phyloP scores from a whole-genome alignment of 2,888 invertebrate species.

The Helicoverpa assulta region DNA sequence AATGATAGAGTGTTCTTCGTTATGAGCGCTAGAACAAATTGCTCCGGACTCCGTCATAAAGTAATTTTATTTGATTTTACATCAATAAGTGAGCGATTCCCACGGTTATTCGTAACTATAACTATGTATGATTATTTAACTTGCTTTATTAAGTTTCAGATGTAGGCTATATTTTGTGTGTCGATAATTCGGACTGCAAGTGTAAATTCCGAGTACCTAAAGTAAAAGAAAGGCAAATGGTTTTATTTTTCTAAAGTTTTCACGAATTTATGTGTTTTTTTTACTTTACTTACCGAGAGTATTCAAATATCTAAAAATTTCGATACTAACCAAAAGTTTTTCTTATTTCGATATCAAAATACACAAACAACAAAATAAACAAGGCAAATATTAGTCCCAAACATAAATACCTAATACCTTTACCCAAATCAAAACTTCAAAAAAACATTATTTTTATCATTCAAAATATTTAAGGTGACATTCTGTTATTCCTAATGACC shows the following conservation, averaged over 20 bases:
- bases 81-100: constrained; percentile 55
- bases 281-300: too few relatives aligned
- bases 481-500: constrained; percentile 31
- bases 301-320: too few relatives aligned
- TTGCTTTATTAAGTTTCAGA: constrained; percentile 27
- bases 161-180: not conserved
- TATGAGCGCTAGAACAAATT: constrained; percentile 56
- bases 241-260: too few relatives aligned
- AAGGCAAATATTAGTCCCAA: not conserved
- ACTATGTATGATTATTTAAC: constrained; percentile 22
- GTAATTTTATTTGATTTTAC: constrained; percentile 58
- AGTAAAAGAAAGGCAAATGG: too few relatives aligned
- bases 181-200: too few relatives aligned
- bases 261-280: too few relatives aligned
- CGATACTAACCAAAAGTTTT: too few relatives aligned
- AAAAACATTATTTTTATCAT: constrained; percentile 5
- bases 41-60: constrained; percentile 34
- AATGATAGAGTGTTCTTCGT: constrained; percentile 42
- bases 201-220: too few relatives aligned
- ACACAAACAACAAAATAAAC: not conserved
- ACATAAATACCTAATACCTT: not conserved
- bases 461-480: constrained; percentile 40
- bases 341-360: too few relatives aligned
- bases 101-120: constrained; percentile 48
- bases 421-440: not conserved